A percentile compares a stretch with the other conserved stretches of the same genome.
Evolutionary conservation across 2,888 invertebrate species (phyloP).

Genomic region (Abrostola tripartita): DNA sequence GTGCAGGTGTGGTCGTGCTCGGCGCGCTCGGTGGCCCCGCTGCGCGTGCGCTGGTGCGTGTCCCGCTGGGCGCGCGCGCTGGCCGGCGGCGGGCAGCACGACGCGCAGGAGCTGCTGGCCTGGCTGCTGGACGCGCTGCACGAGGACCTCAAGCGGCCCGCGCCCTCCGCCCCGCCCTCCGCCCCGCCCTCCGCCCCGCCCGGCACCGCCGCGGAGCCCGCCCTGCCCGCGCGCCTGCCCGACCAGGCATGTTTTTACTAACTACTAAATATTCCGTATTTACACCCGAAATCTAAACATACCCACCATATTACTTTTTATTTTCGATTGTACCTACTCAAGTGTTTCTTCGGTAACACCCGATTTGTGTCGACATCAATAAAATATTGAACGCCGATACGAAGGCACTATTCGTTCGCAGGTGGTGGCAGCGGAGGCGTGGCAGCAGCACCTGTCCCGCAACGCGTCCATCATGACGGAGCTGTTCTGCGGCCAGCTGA

Average conservation of each 20-base stretch:
- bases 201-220: constrained; percentile 19
- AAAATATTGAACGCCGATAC: no score
- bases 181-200: neutral
- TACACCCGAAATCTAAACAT: no score
- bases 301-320: no score
- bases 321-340: no score
- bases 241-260: constrained; percentile 89
- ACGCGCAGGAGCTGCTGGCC: constrained; percentile 97
- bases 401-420: no score
- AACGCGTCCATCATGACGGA: constrained; percentile 97
- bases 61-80: constrained; percentile 95
- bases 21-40: constrained; percentile 94
- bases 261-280: no score
- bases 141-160: constrained; percentile 95
- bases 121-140: constrained; percentile 97
- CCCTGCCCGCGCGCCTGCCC: constrained; percentile 74
- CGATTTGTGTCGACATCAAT: no score
- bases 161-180: constrained; percentile 76
- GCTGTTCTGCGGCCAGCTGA: constrained; percentile 96
- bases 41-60: constrained; percentile 95
- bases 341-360: no score
- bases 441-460: constrained; percentile 94
- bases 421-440: constrained; percentile 92
- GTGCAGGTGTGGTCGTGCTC: constrained; percentile 93
- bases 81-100: constrained; percentile 97